Conservation (phyloP, 1,140 invertebrate species). For the Dryas iulia region DNA sequence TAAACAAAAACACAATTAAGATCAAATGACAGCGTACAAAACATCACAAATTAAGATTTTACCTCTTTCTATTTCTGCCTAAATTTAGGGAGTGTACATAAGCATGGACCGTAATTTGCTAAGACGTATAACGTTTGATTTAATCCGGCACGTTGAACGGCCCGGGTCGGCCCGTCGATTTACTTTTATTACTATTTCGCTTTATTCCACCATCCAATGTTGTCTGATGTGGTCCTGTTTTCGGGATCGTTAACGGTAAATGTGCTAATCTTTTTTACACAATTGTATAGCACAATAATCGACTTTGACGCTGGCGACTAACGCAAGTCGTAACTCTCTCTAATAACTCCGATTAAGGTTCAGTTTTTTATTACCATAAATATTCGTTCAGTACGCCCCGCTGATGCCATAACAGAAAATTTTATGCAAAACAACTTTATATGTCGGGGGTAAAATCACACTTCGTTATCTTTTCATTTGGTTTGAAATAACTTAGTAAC, state of each 20-base stretch:
- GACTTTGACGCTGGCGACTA: constrained; percentile 49
- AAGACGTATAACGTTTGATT: constrained; percentile 78
- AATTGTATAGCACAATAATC: constrained; percentile 57
- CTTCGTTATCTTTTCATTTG: constrained; percentile 40
- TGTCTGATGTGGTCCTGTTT: constrained; percentile 68
- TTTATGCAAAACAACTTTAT: constrained; percentile 35
- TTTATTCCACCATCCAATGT: constrained; percentile 63
- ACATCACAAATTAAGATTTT: constrained; percentile 19
- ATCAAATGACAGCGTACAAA: background rate
- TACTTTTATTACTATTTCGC: constrained; percentile 77
- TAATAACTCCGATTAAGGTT: constrained; percentile 59
- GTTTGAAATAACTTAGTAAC: constrained; percentile 34
- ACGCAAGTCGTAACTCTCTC: constrained; percentile 47
- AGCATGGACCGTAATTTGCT: constrained; percentile 71
- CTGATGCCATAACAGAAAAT: constrained; percentile 27
- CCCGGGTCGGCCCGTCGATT: constrained; percentile 62
- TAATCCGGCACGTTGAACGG: constrained; percentile 67
- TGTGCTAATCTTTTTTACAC: constrained; percentile 77
- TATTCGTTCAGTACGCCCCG: constrained; percentile 26
- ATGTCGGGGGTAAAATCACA: constrained; percentile 31
- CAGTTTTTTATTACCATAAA: constrained; percentile 44
- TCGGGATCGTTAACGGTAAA: constrained; percentile 72
- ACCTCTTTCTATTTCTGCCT: constrained; percentile 49
- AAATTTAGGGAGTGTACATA: constrained; percentile 46
- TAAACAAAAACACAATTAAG: background rate